Evolutionary conservation across 2,113 vertebrate species (phyloP), one percentile per base, ranked within the genome.

Genomic region (Heterochromis multidens): DNA sequence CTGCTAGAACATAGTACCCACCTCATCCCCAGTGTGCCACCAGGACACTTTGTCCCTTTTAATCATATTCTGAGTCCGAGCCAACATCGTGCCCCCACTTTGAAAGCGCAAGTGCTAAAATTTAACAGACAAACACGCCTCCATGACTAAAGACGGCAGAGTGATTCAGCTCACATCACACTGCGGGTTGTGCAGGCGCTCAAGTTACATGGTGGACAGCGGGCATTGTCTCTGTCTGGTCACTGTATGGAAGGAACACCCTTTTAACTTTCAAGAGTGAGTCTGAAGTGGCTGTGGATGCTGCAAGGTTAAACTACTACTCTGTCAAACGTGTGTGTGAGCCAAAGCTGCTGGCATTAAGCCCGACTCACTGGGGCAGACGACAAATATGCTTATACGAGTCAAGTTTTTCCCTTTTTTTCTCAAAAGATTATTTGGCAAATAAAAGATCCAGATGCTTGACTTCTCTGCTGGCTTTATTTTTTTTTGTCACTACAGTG

Each of bases 161-260:
- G 87, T 56, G 78, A 95, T 93, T 93, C 90, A 74, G 80, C 87
- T 94, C 92, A 92, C 91, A 89, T 90, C 81, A 56, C 82, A 82
- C 89, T 91, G 89, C 94, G 85, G 91, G 70, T 86, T 82, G 54
- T 63, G 52, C 72, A 87, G 76, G 67, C 25, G 54, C 89, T 89
- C 43, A 82, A 58, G 84, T 87, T 74, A 77, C 89, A 88, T 58
- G 81, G 84, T 88, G 84, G 90, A 83, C 86, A 82, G 60, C 49
- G 74, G 72, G 79, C 76, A 61, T 85, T 76, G 82, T 67, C 57
- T 87, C 62, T 86, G 43, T 59, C 23, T 84, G 78, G 63, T 80
- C 87, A 62, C 40, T 46, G 61, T 56, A 12, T 17, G 37, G 13
- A 52, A 31, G 60, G 46, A 74, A 77, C 52, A 33, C 7, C 6